A percentile compares a stretch with the other conserved stretches of the same genome.
Conservation (phyloP, 2,888 invertebrate genomes). For the Dorcus hopei region DNA sequence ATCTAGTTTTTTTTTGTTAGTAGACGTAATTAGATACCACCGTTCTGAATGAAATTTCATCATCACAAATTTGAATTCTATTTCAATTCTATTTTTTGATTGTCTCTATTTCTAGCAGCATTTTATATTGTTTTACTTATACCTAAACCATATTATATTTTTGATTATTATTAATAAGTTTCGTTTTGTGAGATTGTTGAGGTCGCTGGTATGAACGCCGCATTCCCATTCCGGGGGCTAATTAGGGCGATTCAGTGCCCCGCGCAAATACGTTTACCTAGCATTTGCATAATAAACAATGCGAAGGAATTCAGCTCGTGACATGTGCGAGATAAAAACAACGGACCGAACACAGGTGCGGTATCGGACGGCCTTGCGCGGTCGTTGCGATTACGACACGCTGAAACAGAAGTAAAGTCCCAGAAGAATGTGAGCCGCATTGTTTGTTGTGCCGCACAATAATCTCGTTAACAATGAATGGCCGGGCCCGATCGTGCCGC, state of each 20-base stretch:
- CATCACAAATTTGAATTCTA: too few species aligned
- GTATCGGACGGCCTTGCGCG: constrained; percentile 28
- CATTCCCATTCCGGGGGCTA: neutral
- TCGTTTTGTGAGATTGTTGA: too few species aligned
- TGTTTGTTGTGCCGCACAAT: neutral
- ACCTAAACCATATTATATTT: too few species aligned
- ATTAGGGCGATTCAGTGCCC: neutral
- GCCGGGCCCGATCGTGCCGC: neutral
- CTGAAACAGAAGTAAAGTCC: neutral
- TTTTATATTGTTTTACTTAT: too few species aligned
- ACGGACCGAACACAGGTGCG: constrained; percentile 28
- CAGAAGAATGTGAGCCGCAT: neutral
- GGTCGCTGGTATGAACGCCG: too few species aligned
- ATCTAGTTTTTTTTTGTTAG: neutral
- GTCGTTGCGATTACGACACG: constrained; percentile 24
- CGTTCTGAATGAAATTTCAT: too few species aligned
- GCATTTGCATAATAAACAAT: constrained; percentile 33
- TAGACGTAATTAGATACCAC: too few species aligned
- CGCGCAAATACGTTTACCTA: constrained; percentile 1
- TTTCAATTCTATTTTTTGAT: too few species aligned
- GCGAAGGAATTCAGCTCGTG: constrained; percentile 25
- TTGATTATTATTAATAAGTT: too few species aligned
- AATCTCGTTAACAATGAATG: neutral
- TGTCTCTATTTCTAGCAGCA: too few species aligned
- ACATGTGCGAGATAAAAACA: constrained; percentile 27